These are phyloP conservation scores for Panurus biarmicus DNA, from an alignment of 2,113 vertebrate species.

Conservation along the genomic window DNA sequence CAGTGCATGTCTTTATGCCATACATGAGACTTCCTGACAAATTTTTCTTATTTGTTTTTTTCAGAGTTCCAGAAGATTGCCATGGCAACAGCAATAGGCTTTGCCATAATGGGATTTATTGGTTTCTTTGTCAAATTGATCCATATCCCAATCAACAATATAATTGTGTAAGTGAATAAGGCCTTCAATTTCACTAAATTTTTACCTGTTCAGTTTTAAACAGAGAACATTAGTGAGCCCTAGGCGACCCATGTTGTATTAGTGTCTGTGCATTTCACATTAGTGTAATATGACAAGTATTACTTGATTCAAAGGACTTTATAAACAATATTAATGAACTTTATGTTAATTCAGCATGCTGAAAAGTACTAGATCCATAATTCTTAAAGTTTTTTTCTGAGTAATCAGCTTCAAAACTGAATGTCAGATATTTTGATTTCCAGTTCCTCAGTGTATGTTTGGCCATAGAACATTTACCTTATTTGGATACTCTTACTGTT, in stretches of 20 bases:
- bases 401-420: background rate
- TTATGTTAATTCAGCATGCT: background rate
- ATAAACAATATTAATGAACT: background rate
- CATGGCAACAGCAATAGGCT: constrained; percentile 98
- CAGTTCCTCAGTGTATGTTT: background rate
- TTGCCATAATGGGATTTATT: constrained; percentile 99
- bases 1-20: background rate
- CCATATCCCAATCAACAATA: constrained; percentile 99
- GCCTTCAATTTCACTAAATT: background rate
- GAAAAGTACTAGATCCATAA: background rate
- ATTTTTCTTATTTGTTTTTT: background rate
- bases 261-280: background rate
- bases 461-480: background rate
- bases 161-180: constrained; percentile 91
- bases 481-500: background rate
- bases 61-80: constrained; percentile 99
- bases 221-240: background rate
- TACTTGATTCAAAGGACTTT: background rate
- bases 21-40: background rate
- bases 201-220: background rate
- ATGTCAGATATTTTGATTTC: rapidly evolving
- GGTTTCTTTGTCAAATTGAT: constrained; percentile 98
- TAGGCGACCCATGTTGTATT: background rate
- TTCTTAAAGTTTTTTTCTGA: background rate
- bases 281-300: background rate